Evolutionary conservation across 92 coral and sea anemone species (phyloP).

Genomic region (Porites cylindrica): DNA sequence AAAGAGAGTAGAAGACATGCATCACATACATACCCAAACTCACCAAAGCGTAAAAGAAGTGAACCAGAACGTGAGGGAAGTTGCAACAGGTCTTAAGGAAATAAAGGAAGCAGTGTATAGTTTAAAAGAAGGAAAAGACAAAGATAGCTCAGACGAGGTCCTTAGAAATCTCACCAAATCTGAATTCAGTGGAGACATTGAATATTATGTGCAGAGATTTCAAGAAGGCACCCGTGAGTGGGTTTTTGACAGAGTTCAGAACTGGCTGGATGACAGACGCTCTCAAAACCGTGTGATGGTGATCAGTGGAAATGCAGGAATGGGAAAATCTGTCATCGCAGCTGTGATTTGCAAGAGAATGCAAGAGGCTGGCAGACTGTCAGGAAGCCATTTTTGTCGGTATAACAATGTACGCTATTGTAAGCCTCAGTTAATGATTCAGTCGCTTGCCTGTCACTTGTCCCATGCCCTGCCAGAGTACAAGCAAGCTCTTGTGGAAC

Average conservation of each 20-base stretch:
- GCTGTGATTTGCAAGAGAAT: constrained; percentile 46
- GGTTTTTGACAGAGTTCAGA: constrained; percentile 19
- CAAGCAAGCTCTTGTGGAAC: constrained; percentile 53
- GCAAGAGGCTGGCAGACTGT: background rate
- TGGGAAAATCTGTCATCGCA: background rate
- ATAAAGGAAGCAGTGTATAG: background rate
- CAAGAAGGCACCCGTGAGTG: background rate
- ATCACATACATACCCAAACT: background rate
- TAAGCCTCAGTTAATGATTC: background rate
- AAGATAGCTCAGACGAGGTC: background rate
- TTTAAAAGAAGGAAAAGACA: background rate
- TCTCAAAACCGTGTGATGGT: constrained; percentile 53
- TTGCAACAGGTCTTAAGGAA: too few species aligned
- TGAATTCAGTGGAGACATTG: background rate
- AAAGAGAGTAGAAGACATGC: constrained; percentile 7
- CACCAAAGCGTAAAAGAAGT: background rate
- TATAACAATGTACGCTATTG: background rate
- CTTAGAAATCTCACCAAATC: background rate
- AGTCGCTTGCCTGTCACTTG: constrained; percentile 4
- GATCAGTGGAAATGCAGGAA: constrained; percentile 36
- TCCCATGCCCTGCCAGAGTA: constrained; percentile 53
- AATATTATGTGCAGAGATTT: background rate
- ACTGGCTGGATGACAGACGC: constrained; percentile 46
- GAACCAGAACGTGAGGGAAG: too few species aligned
- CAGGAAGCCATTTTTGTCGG: background rate